Percentiles rank a stretch among this genome's conserved stretches.
Conservation (phyloP, 2,113 vertebrate genomes). For the Fregata magnificens region DNA sequence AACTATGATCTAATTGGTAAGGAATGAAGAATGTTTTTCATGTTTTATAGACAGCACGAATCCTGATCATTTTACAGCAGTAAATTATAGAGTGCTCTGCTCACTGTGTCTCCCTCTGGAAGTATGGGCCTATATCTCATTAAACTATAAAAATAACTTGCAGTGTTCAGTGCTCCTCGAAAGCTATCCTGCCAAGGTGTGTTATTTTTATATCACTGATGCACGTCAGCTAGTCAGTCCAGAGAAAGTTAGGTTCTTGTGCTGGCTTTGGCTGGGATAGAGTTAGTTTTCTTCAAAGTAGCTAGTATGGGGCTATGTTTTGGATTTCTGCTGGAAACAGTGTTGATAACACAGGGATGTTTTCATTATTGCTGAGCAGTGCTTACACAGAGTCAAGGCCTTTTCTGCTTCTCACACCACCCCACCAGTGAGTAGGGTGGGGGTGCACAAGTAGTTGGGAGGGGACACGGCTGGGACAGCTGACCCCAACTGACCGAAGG, state of each 20-base stretch:
- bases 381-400: too few relatives aligned
- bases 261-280: too few relatives aligned
- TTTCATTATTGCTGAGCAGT: too few relatives aligned
- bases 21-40: slow-evolving; percentile 82
- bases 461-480: too few relatives aligned
- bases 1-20: slow-evolving; percentile 82
- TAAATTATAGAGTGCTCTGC: slow-evolving; percentile 76
- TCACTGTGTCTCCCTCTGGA: slow-evolving; percentile 68
- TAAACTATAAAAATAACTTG: slow-evolving; percentile 78
- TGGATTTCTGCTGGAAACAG: too few relatives aligned
- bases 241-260: slow-evolving; percentile 37
- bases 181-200: slow-evolving; percentile 65
- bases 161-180: slow-evolving; percentile 27
- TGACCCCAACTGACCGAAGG: too few relatives aligned
- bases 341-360: too few relatives aligned
- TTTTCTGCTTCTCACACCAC: too few relatives aligned
- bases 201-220: slow-evolving; percentile 73
- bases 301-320: too few relatives aligned
- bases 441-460: too few relatives aligned
- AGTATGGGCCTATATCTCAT: slow-evolving; percentile 64
- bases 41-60: slow-evolving; percentile 83
- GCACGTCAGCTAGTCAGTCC: slow-evolving; percentile 29
- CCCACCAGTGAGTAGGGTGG: too few relatives aligned
- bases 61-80: slow-evolving; percentile 77
- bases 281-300: too few relatives aligned